A percentile compares a stretch with the other conserved stretches of the same genome.
Evolutionary conservation across 2,113 vertebrate genomes (phyloP).

Genomic region (Pagrus major): DNA sequence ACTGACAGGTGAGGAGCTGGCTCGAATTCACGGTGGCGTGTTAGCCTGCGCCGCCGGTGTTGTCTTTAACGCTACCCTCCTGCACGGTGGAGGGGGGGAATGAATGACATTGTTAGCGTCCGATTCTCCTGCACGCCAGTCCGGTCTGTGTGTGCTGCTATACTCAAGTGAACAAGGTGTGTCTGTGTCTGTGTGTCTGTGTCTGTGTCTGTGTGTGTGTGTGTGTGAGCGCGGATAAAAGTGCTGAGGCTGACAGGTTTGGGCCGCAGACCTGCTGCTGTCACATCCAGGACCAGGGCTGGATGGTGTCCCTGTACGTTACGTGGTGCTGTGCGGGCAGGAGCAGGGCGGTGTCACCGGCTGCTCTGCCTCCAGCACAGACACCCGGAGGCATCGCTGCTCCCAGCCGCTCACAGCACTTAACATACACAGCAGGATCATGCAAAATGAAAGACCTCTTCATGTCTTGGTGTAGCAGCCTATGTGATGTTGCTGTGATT

Average conservation of each 20-base stretch:
- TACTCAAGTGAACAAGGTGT: background rate
- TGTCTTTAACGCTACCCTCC: background rate
- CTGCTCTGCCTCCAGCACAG: constrained; percentile 30
- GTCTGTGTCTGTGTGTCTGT: background rate
- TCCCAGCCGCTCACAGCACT: background rate
- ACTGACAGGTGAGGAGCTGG: constrained; percentile 73
- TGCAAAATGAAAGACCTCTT: constrained; percentile 13
- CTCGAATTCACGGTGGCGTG: constrained; percentile 10
- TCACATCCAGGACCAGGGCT: constrained; percentile 16
- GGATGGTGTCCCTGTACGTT: background rate
- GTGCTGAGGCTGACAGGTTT: constrained; percentile 33
- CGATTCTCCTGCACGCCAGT: background rate
- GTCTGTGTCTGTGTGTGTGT: constrained; percentile 2
- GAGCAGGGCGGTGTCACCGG: constrained; percentile 59
- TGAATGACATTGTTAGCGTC: background rate
- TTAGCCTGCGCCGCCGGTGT: constrained; percentile 19
- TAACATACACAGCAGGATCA: constrained; percentile 14
- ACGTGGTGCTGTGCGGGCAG: background rate
- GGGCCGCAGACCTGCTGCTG: constrained; percentile 66
- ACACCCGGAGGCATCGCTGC: constrained; percentile 8
- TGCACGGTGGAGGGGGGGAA: background rate
- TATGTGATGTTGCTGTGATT: constrained; percentile 10
- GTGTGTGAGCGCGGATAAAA: constrained; percentile 13
- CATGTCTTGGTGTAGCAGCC: background rate
- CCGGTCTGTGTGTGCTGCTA: too few species aligned